A percentile compares a stretch with the other conserved stretches of the same genome.
Evolutionary conservation across 2,797 vertebrate genomes (phyloP).

Genomic region (Chelon labrosus): DNA sequence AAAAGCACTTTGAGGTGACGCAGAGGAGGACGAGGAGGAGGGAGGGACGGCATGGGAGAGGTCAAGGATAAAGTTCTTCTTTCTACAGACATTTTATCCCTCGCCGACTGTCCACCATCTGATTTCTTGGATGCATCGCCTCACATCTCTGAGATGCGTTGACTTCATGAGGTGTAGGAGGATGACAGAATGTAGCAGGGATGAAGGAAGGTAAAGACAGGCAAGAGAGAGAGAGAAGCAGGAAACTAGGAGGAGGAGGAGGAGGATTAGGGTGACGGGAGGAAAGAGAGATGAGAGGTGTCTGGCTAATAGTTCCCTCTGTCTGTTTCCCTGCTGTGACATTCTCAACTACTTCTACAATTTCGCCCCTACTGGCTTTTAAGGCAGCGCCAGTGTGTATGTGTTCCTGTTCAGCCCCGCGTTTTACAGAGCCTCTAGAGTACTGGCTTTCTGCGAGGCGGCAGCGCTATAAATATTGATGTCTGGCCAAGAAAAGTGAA

Average conservation of each 20-base stretch:
- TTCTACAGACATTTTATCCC: background rate
- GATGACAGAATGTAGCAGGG: conserved; percentile 23
- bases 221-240: too few relatives aligned
- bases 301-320: conserved; percentile 38
- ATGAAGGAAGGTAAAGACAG: background rate
- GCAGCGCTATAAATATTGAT: conserved; percentile 46
- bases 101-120: conserved; percentile 32
- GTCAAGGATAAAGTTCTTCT: too few relatives aligned
- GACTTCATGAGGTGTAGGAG: conserved; percentile 31
- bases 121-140: conserved; percentile 39
- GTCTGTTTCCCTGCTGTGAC: conserved; percentile 49
- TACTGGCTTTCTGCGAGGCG: conserved; percentile 24
- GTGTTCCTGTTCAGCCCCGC: conserved; percentile 15
- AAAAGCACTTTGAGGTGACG: conserved; percentile 18
- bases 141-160: conserved; percentile 45
- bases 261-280: too few relatives aligned
- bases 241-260: too few relatives aligned
- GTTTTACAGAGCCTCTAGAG: conserved; percentile 18
- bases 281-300: conserved; percentile 16
- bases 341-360: conserved; percentile 46
- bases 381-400: conserved; percentile 4
- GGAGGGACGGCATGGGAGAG: background rate
- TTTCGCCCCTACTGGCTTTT: conserved; percentile 58
- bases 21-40: conserved; percentile 14
- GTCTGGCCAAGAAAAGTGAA: conserved; percentile 6